Evolutionary conservation across 2,888 invertebrate species (phyloP), one percentile per base, ranked within the genome.

Genomic region (Eristalis pertinax): DNA sequence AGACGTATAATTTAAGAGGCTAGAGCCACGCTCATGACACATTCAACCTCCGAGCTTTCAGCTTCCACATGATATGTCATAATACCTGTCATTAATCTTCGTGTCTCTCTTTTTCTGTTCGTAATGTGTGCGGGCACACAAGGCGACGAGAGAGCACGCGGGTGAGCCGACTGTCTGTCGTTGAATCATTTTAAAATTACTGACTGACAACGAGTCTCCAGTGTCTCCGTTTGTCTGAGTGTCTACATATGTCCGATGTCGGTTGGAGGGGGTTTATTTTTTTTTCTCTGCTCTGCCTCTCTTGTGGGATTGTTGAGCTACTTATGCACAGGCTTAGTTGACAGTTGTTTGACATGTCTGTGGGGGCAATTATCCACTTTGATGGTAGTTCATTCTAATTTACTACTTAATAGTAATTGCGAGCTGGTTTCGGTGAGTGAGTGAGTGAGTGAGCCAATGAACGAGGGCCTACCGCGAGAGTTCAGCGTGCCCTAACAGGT

Each of bases 281-380:
- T 58, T 70, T 78, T 43, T 50, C 1, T 60, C 62, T 73, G 72
- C 56, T 80, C 70, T 67, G 70, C 63, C 68, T 84, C 68, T 76
- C 65, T 56, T 19, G 13, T 43, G 35, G n/a, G 50, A 38, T 10
- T 41, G 65, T 38, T 32, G 38, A 65, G 22, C 32, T 73, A 70
- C 78, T 79, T 64, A 74, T 60, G 26, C 70, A 84, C 69, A 11
- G 50, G 67, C 73, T 68, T 50, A 65, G 80, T 82, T 85, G 82
- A 82, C 85, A 85, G 82, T 82, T 82, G 85, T 74, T 85, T 74
- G 77, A 82, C 82, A 85, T 82, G 73, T 82, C 69, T 74, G 77
- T 78, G 82, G 86, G 83, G 83, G 83, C 86, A 86, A 86, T 86
- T 86, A 86, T 78, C 86, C 67, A 82, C 86, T 86, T 77, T 82